Conservation (phyloP, 2,113 vertebrate species). For the Tympanuchus pallidicinctus region DNA sequence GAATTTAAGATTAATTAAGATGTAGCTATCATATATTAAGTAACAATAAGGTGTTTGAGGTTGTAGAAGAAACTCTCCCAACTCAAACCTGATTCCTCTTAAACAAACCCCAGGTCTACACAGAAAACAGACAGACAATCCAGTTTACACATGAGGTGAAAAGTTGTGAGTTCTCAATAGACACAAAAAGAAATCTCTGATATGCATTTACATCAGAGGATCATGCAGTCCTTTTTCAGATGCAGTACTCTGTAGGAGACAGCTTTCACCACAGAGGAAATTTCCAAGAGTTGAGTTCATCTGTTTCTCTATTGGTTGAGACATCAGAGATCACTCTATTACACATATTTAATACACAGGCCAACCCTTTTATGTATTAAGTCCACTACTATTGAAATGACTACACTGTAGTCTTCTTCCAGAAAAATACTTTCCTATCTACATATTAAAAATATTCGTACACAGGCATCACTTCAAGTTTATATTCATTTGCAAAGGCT, state of each 20-base stretch:
- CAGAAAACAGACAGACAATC: neutral
- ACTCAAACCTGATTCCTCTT: neutral
- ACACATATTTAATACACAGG: neutral
- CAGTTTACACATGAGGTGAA: neutral
- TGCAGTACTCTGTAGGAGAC: fast-evolving
- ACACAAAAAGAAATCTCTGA: neutral
- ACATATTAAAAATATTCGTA: neutral
- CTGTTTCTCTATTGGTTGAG: fast-evolving
- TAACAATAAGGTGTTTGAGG: neutral
- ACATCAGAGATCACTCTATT: neutral
- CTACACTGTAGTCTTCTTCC: neutral
- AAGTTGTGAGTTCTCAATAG: neutral
- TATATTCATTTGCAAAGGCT: neutral
- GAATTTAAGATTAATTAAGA: neutral
- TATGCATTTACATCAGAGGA: neutral
- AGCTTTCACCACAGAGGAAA: fast-evolving
- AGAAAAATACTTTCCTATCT: constrained; percentile 1
- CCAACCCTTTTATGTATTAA: neutral
- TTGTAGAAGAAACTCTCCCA: neutral
- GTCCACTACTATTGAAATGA: neutral
- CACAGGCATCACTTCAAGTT: neutral
- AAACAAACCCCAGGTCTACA: neutral
- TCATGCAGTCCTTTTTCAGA: neutral
- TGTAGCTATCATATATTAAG: neutral
- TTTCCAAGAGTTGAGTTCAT: neutral